Evolutionary conservation across 2,797 vertebrate species (phyloP).

Genomic region (Spheniscus humboldti): DNA sequence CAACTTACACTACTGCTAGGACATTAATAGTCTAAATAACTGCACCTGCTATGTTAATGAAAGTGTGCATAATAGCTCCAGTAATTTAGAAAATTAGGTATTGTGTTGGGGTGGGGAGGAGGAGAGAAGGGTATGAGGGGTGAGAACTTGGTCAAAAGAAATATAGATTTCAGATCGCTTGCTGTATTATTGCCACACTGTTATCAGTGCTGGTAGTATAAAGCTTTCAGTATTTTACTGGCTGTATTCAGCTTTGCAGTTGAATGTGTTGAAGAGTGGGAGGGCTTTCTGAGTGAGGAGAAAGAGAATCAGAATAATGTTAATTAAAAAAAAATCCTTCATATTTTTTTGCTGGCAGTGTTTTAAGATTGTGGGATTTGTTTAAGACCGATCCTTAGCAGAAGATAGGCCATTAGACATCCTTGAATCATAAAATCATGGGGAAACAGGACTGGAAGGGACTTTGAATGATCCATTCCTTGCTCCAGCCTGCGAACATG

Average conservation of each 20-base stretch:
- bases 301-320: neutral
- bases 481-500: neutral
- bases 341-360: neutral
- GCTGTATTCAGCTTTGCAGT: neutral
- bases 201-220: neutral
- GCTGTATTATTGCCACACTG: neutral
- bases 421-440: neutral
- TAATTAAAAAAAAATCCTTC: neutral
- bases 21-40: conserved; percentile 42
- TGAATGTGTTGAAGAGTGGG: neutral
- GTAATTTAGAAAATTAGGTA: conserved; percentile 55
- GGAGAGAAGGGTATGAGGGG: neutral
- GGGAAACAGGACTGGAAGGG: neutral
- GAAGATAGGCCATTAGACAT: neutral
- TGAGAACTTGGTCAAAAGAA: conserved; percentile 15
- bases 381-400: neutral
- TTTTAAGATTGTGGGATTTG: neutral
- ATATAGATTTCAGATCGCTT: neutral
- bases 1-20: conserved; percentile 17
- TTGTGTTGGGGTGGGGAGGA: neutral
- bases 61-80: conserved; percentile 14
- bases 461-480: neutral
- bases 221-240: conserved; percentile 15
- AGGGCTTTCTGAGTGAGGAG: neutral
- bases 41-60: conserved; percentile 60